Base-by-base conservation (phyloP, 1,140 invertebrate genomes). In the Euura saliciscinereae region DNA sequence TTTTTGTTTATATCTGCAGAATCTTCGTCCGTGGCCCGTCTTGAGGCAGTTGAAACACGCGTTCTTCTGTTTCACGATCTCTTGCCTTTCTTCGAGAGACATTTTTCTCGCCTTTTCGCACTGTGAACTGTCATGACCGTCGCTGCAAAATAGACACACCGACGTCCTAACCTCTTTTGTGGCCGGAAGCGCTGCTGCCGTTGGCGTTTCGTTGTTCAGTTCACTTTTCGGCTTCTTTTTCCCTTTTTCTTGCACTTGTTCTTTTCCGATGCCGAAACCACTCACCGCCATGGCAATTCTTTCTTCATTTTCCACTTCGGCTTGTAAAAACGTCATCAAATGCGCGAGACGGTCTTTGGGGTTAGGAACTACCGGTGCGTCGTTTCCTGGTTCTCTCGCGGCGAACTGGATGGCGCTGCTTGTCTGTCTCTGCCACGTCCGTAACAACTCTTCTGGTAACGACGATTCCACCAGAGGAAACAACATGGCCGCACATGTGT, bases 401-500 rank as follows among this genome's bases (percentile, higher is more conserved):
- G n/a, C n/a, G n/a, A n/a, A n/a, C n/a, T n/a, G 44, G 6, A 44
- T 68, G 28, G 65, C 69, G 10, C 7, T 67, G n/a, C 45, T 68
- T 10, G 66, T 71, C 71, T 51, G 67, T 28, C 78, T 43, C 43
- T 83, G 72, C 82, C 78, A 84, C 0, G 74, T 73, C 11, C 74
- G 70, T 11, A 84, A 70, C n/a, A 78, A 68, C 2, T 83, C 78
- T 43, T 79, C 78, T 13, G 82, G 80, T 6, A 86, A 43, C 28
- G 80, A 77, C 2, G 82, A 84, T 72, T 84, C 79, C 68, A 83
- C 79, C 43, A 85, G 67, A 0, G 82, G 81, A 45, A 76, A 79
- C 2, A 85, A 64, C 69, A 82, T 77, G 3, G 80, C 76, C 0
- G 78, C 78, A 74, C 77, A 79, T 59, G 80, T 82, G 43, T 82